Conservation (phyloP, 1,140 invertebrate species). For the Bombus terrestris region DNA sequence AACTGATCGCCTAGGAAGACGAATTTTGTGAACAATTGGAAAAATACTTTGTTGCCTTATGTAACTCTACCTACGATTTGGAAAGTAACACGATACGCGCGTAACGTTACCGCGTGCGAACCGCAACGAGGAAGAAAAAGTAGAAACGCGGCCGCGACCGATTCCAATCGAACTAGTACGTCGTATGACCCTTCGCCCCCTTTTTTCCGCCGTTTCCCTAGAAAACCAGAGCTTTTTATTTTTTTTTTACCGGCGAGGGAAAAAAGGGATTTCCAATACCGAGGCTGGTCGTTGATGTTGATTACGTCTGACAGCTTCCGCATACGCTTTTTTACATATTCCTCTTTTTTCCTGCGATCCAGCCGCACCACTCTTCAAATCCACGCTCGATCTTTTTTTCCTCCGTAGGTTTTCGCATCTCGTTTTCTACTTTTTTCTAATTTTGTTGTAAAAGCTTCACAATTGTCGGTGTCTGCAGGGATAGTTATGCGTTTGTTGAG, state of each 20-base stretch:
- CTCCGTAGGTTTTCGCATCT: not conserved
- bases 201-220: conserved; percentile 47
- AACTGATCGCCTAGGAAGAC: not conserved
- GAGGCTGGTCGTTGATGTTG: conserved; percentile 55
- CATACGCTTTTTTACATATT: conserved; percentile 47
- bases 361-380: conserved; percentile 28
- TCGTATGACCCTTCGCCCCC: conserved; percentile 32
- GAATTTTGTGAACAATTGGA: not conserved
- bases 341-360: conserved; percentile 39
- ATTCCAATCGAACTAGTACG: conserved; percentile 67
- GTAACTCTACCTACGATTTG: conserved; percentile 54
- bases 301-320: conserved; percentile 73
- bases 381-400: conserved; percentile 1
- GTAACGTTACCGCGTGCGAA: conserved; percentile 69
- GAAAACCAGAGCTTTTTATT: conserved; percentile 52
- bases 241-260: not conserved
- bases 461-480: not conserved
- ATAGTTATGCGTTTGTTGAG: too few species aligned
- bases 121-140: conserved; percentile 59
- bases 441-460: not conserved
- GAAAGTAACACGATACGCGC: conserved; percentile 61
- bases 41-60: conserved; percentile 46
- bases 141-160: conserved; percentile 59
- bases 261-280: conserved; percentile 30
- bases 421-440: not conserved